These are phyloP conservation scores for Archegozetes longisetosus DNA, from an alignment of 1,140 invertebrate species.

Conservation along the genomic window DNA sequence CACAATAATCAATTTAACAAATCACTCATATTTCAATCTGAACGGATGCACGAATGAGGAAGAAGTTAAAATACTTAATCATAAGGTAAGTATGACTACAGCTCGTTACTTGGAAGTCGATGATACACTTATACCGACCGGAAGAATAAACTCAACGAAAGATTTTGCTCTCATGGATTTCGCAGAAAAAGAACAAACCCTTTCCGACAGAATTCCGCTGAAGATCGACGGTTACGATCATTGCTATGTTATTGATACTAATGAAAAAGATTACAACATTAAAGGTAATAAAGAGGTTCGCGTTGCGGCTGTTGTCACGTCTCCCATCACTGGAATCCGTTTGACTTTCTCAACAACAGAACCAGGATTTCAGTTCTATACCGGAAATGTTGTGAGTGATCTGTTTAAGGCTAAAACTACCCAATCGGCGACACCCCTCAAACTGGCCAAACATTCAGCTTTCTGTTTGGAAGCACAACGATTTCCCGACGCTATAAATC, in stretches of 20 bases:
- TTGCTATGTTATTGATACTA: slow-evolving; percentile 5
- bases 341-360: slow-evolving; percentile 66
- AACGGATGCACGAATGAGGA: slow-evolving; percentile 37
- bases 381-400: slow-evolving; percentile 46
- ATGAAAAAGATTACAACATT: background rate
- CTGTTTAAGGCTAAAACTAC: slow-evolving; percentile 33
- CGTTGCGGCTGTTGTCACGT: slow-evolving; percentile 33
- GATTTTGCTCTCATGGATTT: background rate
- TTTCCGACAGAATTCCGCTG: slow-evolving; percentile 1
- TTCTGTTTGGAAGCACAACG: slow-evolving; percentile 83
- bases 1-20: slow-evolving; percentile 75
- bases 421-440: background rate
- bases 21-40: slow-evolving; percentile 87
- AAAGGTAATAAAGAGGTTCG: background rate
- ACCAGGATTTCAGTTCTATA: slow-evolving; percentile 80
- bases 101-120: slow-evolving; percentile 58
- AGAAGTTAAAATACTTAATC: slow-evolving; percentile 39
- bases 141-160: slow-evolving; percentile 22
- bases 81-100: slow-evolving; percentile 52
- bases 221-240: slow-evolving; percentile 14
- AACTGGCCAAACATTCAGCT: slow-evolving; percentile 41
- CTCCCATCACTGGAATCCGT: slow-evolving; percentile 48
- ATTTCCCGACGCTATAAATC: slow-evolving; percentile 76
- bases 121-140: slow-evolving; percentile 52
- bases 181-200: background rate